These are phyloP conservation scores for Anniella stebbinsi DNA, from an alignment of 2,797 vertebrate genomes.

Conservation along the genomic window DNA sequence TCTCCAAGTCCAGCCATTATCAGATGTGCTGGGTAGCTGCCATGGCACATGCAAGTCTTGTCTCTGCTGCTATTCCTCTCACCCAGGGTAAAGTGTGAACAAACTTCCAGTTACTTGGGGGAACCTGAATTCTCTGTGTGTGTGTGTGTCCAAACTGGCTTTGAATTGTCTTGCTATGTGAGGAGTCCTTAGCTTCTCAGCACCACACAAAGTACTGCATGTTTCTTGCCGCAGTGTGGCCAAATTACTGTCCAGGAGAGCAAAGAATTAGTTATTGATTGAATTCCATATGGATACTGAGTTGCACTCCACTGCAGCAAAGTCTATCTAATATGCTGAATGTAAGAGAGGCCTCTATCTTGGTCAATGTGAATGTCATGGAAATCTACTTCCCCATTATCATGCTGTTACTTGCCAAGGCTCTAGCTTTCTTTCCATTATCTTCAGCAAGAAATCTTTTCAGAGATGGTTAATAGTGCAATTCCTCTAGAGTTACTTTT, in stretches of 20 bases:
- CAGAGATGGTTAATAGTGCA: slow-evolving; percentile 6
- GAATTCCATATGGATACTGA: background rate
- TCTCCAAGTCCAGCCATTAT: no score
- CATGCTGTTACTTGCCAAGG: slow-evolving; percentile 9
- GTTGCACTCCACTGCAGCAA: background rate
- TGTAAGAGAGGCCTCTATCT: slow-evolving; percentile 3
- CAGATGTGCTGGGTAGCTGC: background rate
- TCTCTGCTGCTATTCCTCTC: background rate
- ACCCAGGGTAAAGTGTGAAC: background rate
- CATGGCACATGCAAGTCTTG: background rate
- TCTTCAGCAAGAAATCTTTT: background rate
- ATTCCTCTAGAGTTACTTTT: slow-evolving; percentile 2
- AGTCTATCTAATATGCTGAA: background rate
- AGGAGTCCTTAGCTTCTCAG: background rate
- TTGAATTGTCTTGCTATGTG: background rate
- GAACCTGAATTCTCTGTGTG: background rate
- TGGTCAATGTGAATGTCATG: background rate
- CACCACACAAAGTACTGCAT: rapidly evolving
- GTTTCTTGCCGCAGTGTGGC: background rate
- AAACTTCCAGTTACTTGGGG: background rate
- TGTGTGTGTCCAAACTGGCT: background rate
- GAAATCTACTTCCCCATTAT: slow-evolving; percentile 4
- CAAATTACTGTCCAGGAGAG: background rate
- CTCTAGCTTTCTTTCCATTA: slow-evolving; percentile 31
- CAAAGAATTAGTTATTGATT: slow-evolving; percentile 8